phyloP scores from a whole-genome alignment of 2,797 vertebrate species.

The Malacoctenus gilli region DNA sequence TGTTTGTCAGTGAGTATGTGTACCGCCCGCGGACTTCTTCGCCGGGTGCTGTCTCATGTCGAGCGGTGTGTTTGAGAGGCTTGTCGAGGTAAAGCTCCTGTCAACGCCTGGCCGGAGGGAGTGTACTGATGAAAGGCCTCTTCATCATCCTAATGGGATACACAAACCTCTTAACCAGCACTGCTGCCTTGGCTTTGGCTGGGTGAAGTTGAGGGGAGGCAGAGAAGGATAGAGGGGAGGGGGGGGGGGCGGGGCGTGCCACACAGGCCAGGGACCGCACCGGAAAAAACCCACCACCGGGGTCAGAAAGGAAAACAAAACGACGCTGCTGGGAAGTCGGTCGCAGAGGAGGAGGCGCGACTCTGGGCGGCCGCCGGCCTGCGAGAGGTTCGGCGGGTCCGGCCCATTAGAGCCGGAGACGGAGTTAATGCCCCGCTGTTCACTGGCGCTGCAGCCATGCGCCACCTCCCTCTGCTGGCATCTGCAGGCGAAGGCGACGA shows the following conservation, averaged over 20 bases:
- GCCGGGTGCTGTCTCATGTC: slow-evolving; percentile 73
- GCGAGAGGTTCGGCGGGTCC: slow-evolving; percentile 55
- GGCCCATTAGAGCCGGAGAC: slow-evolving; percentile 52
- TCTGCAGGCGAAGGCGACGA: slow-evolving; percentile 1
- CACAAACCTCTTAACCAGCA: slow-evolving; percentile 81
- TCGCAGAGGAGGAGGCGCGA: slow-evolving; percentile 34
- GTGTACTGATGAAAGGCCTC: slow-evolving; percentile 82
- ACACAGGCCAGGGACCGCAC: slow-evolving; percentile 47
- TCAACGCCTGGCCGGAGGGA: slow-evolving; percentile 80
- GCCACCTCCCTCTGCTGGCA: slow-evolving; percentile 37
- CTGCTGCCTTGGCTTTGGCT: slow-evolving; percentile 68
- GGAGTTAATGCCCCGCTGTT: slow-evolving; percentile 67
- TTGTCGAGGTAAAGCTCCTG: slow-evolving; percentile 84
- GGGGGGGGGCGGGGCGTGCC: slow-evolving; percentile 37
- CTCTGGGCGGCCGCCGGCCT: slow-evolving; percentile 36
- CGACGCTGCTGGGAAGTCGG: slow-evolving; percentile 37
- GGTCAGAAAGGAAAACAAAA: slow-evolving; percentile 58
- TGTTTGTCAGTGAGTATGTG: slow-evolving; percentile 60
- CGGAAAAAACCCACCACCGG: slow-evolving; percentile 50
- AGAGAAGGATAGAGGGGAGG: slow-evolving; percentile 10
- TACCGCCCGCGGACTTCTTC: slow-evolving; percentile 62
- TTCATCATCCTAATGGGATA: slow-evolving; percentile 87
- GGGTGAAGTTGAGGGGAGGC: slow-evolving; percentile 56
- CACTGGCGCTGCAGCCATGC: slow-evolving; percentile 27
- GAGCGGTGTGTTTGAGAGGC: slow-evolving; percentile 76